Conservation (phyloP, 2,888 invertebrate species). For the Erynnis tages region DNA sequence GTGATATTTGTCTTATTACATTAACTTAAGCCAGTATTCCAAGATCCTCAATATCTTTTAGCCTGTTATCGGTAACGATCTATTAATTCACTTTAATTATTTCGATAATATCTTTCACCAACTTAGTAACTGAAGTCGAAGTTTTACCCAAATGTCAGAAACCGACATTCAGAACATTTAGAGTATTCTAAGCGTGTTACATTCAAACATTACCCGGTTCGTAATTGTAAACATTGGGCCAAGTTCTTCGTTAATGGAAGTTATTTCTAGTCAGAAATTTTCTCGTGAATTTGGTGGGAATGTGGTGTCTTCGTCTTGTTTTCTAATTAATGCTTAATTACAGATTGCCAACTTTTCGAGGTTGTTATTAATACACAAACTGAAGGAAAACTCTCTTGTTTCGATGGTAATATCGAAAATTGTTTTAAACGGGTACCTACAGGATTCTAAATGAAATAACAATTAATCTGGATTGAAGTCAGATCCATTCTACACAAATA, state of each 20-base stretch:
- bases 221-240: slow-evolving; percentile 20
- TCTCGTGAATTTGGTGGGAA: slow-evolving; percentile 10
- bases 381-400: slow-evolving; percentile 11
- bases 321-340: slow-evolving; percentile 23
- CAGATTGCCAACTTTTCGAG: slow-evolving; percentile 10
- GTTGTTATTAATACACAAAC: slow-evolving; percentile 22
- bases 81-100: background rate
- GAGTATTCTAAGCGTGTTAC: slow-evolving; percentile 11
- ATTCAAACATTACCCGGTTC: slow-evolving; percentile 15
- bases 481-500: no score
- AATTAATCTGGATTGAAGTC: no score
- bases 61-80: background rate
- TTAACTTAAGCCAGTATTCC: no score
- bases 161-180: slow-evolving; percentile 5
- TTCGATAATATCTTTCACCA: background rate
- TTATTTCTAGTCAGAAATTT: slow-evolving; percentile 18
- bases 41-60: no score
- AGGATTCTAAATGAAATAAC: background rate
- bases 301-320: slow-evolving; percentile 17
- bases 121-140: slow-evolving; percentile 12
- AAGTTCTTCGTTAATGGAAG: slow-evolving; percentile 11
- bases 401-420: background rate
- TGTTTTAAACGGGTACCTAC: background rate
- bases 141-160: slow-evolving; percentile 4
- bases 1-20: no score